Percentiles rank a stretch among this genome's conserved stretches.
phyloP scores from a whole-genome alignment of 2,797 vertebrate genomes.

The Pantherophis alleghaniensis region DNA sequence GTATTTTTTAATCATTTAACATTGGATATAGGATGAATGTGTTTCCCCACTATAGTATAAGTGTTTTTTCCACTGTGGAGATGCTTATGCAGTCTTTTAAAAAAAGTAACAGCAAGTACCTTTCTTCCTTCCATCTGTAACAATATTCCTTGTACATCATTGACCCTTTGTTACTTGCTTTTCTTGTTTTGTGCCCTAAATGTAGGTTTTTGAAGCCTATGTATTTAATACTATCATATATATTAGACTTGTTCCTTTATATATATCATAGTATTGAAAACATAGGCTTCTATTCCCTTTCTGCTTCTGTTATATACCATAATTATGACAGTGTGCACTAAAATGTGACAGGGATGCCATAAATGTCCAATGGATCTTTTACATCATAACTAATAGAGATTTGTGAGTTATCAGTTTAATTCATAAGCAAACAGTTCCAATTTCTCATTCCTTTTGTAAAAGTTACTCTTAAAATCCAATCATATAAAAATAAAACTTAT shows the following conservation, averaged over 20 bases:
- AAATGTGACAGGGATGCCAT: neutral
- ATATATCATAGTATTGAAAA: neutral
- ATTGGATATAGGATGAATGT: neutral
- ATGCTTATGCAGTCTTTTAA: neutral
- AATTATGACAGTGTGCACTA: neutral
- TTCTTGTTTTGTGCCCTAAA: neutral
- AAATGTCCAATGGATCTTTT: neutral
- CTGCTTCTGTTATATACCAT: neutral
- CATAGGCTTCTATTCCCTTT: neutral
- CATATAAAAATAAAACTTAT: conserved; percentile 10
- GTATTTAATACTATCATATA: neutral
- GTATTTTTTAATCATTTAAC: neutral
- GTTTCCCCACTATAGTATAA: neutral
- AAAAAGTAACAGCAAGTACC: neutral
- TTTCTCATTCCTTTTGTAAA: neutral
- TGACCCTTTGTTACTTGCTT: neutral
- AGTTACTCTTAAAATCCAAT: neutral
- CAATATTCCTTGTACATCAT: neutral
- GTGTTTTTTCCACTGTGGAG: neutral
- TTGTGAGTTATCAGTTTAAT: neutral
- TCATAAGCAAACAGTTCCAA: neutral
- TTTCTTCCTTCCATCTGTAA: neutral
- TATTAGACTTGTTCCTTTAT: neutral
- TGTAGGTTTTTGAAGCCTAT: neutral
- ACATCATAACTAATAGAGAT: neutral